Evolutionary conservation across 2,113 vertebrate genomes (phyloP), one percentile per base, ranked within the genome.

Genomic region (Danio rerio): DNA sequence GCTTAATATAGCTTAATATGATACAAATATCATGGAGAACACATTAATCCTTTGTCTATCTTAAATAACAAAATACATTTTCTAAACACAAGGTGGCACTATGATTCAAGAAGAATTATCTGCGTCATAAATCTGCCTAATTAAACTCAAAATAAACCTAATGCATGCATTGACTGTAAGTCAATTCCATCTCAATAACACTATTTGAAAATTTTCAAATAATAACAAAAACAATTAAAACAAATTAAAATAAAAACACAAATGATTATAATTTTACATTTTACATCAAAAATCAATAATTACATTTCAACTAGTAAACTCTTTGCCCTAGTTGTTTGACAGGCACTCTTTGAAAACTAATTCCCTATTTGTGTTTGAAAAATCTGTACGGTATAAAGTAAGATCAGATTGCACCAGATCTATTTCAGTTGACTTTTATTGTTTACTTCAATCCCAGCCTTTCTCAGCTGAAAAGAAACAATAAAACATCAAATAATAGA

Each of bases 1-100:
- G 15, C 7, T 65, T 65, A 2, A 45, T 31, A 31, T 31, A 42
- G 16, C 42, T 68, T 18, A 43, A 68, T 68, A 31, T 31, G 1
- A 31, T 31, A 31, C 45, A 47, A 68, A 18, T 68, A 68, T 45
- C 16, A 68, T n/a, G 42, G 6, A 47, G n/a, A 42, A 18, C 9
- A 56, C 40, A 10, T 40, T 45, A 10, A 62, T 62, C 18, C 15
- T 6, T 7, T 15, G 6, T 5, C 21, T 81, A 61, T 58, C 56
- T 59, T 63, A 5, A 52, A 70, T 70, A 3, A 31, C 18, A 42
- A 78, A 9, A 21, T 62, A 18, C 2, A 2, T 47, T 31, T 53
- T 40, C 4, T 65, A 45, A 56, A 77, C 81, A 86, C 78, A 21
- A 83, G 81, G 52, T 45, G 85, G 81, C 85, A 81, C 56, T 66